Evolutionary conservation across 2,113 vertebrate genomes (phyloP).

Genomic region (Bombycilla garrulus): DNA sequence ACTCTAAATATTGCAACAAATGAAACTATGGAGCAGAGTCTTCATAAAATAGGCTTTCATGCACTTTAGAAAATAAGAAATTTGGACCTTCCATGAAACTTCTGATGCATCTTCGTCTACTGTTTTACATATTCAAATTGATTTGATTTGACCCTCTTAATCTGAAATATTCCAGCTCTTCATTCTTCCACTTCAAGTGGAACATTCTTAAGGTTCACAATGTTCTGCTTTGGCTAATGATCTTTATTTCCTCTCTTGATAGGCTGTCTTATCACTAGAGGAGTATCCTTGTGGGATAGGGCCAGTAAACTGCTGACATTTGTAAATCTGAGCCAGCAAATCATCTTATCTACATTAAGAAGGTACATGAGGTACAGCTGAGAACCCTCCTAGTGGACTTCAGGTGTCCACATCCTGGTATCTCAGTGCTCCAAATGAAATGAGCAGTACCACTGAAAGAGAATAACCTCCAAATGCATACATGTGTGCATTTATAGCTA

Average conservation of each 20-base stretch:
- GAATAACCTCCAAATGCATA: not conserved
- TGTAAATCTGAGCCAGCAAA: not conserved
- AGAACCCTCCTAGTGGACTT: not conserved
- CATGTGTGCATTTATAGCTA: not conserved
- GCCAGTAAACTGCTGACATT: not conserved
- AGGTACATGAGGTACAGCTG: not conserved
- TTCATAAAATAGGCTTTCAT: not conserved
- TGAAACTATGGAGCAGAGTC: not conserved
- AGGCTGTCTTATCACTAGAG: slow-evolving; percentile 13
- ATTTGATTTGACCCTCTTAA: not conserved
- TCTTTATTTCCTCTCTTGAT: slow-evolving; percentile 32
- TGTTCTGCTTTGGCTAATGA: not conserved
- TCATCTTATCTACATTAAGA: slow-evolving; percentile 9
- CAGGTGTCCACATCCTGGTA: not conserved
- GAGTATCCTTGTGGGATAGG: not conserved
- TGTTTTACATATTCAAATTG: not conserved
- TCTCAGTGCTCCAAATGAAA: not conserved
- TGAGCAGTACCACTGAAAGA: not conserved
- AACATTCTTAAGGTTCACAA: not conserved
- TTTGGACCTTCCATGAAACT: not conserved
- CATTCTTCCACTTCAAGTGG: not conserved
- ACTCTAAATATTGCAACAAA: not conserved
- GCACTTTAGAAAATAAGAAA: not conserved
- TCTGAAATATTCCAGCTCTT: not conserved
- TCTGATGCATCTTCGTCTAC: not conserved